Evolutionary conservation across 2,888 invertebrate genomes (phyloP), one percentile per base, ranked within the genome.

Genomic region (Hypselothyrea guttata): DNA sequence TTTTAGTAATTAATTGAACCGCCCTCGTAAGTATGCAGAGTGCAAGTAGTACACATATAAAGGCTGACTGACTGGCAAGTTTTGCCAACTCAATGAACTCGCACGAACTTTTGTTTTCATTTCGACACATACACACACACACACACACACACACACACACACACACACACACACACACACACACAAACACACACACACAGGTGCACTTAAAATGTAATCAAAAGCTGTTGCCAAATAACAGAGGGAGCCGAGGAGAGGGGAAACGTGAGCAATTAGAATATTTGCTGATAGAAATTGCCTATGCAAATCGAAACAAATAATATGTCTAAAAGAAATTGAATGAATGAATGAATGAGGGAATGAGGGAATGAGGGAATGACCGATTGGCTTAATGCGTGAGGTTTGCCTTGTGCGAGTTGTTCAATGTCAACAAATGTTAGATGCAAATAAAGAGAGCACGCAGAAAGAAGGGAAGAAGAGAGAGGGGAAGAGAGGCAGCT

Each of bases 51-150:
- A 22, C 22, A 22, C 22, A 28, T 33, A 13, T 44, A 18, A 22
- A 13, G 38, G 33, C 47, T 64, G 44, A 45, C 56, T 61, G 64
- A 64, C 64, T 75, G 61, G 65, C 73, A 74, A 73, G 41, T 71
- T 73, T 78, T 47, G 77, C 56, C 57, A 79, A 77, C 84, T 82
- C 70, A 82, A 84, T 82, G 84, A 82, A 82, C 82, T 75, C 77
- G 68, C 71, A 75, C 75, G 65, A 82, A 84, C 84, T 83, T 83
- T 83, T 82, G 71, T 77, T 82, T 82, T 82, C 79, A 59, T 77
- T 84, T 79, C 52, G 40, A 53, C 65, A 54, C 53, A 45, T 18
- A 12, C 11, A 12, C 34, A 42, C 35, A 15, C 18, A 27, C 33
- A 13, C 33, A 16, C 42, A 7, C 7, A 16, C 16, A 7, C 44